Evolutionary conservation across 2,797 vertebrate genomes (phyloP), one percentile per base, ranked within the genome.

Genomic region (Delichon dasypus): DNA sequence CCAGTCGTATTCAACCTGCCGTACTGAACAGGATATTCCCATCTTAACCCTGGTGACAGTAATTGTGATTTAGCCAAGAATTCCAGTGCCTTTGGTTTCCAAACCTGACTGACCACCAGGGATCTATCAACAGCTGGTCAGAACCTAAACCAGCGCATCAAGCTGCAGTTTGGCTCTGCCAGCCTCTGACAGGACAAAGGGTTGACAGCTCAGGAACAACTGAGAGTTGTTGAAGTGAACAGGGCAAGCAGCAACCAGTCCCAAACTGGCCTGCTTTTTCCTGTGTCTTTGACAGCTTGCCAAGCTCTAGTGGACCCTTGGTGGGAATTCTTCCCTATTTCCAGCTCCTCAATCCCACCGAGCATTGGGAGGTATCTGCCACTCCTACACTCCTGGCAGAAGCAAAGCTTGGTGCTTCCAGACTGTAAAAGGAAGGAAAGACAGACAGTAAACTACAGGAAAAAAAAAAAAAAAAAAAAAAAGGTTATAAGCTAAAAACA

Each of bases 401-500:
- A 81, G 62, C 51, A 76, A 62, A 82, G 47, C 10, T 40, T 55
- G 51, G 19, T 76, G 70, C 51, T 85, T 88, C 66, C 72, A 58
- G 38, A 27, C 88, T 93, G 62, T 64, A 75, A 81, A 91, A 88
- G 58, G 66, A 90, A 85, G 45, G 70, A 54, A 34, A 91, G 44
- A 54, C 36, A 88, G 44, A 75, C 58, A 72, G 73, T 38, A 80
- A 94, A 65, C 13, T 45, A 34, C 12, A 72, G 9, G 7, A 10
- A 4, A 0, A 1, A 40, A 53, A 54, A 26, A 23, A 76, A 38
- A 38, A 38, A 10, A 4, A 0, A 1, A 40, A 53, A 54, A 26
- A 23, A 76, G 5, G 9, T 68, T 94, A 15, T n/a, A 78, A 83
- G 71, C 23, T 71, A 79, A 93, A 94, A 76, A 30, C 60, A 32